Percentiles rank a stretch among this genome's conserved stretches.
These are phyloP conservation scores for Aegotheles bennettii DNA, from an alignment of 2,113 vertebrate genomes.

Conservation along the genomic window DNA sequence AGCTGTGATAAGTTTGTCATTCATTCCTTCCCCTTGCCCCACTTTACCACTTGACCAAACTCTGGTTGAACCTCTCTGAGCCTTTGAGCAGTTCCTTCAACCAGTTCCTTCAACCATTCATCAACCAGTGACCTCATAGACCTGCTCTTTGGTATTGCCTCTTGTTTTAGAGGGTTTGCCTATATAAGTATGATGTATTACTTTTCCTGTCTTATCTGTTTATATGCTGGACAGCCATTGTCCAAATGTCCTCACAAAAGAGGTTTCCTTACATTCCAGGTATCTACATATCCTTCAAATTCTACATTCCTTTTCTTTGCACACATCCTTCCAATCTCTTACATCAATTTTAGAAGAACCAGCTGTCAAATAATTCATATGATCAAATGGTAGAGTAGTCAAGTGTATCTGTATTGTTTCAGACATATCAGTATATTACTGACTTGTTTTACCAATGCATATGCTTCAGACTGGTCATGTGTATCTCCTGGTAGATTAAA, in stretches of 20 bases:
- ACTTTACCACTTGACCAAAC: background rate
- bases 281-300: background rate
- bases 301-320: background rate
- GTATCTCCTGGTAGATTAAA: background rate
- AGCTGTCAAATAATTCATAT: background rate
- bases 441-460: background rate
- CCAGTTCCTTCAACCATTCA: background rate
- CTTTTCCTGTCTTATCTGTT: background rate
- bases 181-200: rapidly evolving
- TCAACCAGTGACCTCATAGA: background rate
- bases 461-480: background rate
- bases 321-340: background rate
- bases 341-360: background rate
- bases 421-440: background rate
- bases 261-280: background rate
- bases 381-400: background rate
- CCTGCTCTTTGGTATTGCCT: background rate
- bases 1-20: background rate
- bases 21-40: rapidly evolving
- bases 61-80: background rate
- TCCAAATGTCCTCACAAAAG: background rate
- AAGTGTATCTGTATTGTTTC: background rate
- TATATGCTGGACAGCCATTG: background rate
- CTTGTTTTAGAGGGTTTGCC: background rate
- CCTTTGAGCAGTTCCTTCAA: background rate